Base-by-base conservation (phyloP, 2,888 invertebrate genomes). In the Rhagium mordax region DNA sequence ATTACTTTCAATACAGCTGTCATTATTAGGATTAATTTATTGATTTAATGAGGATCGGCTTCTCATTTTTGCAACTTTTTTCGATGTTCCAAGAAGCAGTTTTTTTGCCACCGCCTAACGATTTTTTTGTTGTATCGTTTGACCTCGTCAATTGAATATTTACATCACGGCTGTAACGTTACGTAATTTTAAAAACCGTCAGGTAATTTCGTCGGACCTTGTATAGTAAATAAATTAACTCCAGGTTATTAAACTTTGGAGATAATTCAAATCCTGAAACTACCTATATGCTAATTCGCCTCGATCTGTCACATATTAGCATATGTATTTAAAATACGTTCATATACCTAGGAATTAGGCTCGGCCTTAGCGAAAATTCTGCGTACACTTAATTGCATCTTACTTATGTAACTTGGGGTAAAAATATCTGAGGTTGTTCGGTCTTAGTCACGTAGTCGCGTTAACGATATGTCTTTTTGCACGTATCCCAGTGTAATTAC, bases 391-490 rank as follows among this genome's bases (percentile, higher is more conserved):
- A 16, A 59, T 33, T 33, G 33, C 33, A 29, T 55, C 55, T 13
- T 24, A 55, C 13, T 55, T 27, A n/a, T 29, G 21, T 18, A 16
- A 59, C 20, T 59, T 33, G 8, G 33, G 18, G 18, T 33, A 33
- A 59, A 59, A 16, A 41, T 16, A 18, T 7, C 10, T 33, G 2
- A 24, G 27, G 24, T 21, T 10, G 33, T 33, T 33, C 33, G 16
- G 59, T 59, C 16, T 33, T 59, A 3, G 33, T 29, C 59, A 59
- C 59, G 59, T 59, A 59, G 59, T n/a, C 55, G 15, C 24, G 21
- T 33, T 59, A 57, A 16, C 33, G 33, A 33, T 33, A 59, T 59
- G 59, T 16, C 59, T 16, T 16, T 15, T 59, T 10, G 59, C 59
- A 59, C 59, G 59, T 59, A 59, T 13, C 20, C 33, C 16, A 13